Evolutionary conservation across 2,797 vertebrate genomes (phyloP), one percentile per base, ranked within the genome.

Genomic region (Euthynnus affinis): DNA sequence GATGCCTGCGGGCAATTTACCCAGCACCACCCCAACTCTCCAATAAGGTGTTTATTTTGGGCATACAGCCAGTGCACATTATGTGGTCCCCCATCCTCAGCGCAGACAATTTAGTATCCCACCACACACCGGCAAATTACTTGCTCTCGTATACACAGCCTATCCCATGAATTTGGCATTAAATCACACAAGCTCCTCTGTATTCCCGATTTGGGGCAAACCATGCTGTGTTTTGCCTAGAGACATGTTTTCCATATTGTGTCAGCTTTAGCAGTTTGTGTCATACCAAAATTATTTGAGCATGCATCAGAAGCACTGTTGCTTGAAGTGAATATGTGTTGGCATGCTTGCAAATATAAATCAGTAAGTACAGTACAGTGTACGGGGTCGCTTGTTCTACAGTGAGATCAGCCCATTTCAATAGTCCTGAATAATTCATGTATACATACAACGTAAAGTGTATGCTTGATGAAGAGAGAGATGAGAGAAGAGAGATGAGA

Each of bases 41-140:
- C 46, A 48, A 49, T 62, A 34, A 86, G 77, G 78, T 86, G 85
- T 85, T 87, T 91, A 86, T 87, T 92, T 89, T 84, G 51, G 72
- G 84, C 13, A 0, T 63, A 3, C 22, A 82, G 72, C 73, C 81
- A 89, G 53, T 25, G 55, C 87, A 68, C 87, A 80, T 85, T 87
- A 88, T 72, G 84, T 75, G 80, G 79, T 74, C 78, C 67, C 40
- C 71, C 80, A 80, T 79, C 78, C 52, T 78, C 63, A 46, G 20
- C 49, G 61, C 67, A 84, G 66, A 80, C 67, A 84, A 74, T 73
- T 77, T 72, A 80, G 46, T 81, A 80, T 62, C 49, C 52, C 51
- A n/a, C 42, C 59, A 37, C 62, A 78, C 66, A 76, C 58, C 71
- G 69, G 55, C 76, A 85, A 85, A 74, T 49, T 0, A 66, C 25